Base-by-base conservation (phyloP, 2,797 vertebrate genomes). In the Lepidocolaptes lacrymiger region DNA sequence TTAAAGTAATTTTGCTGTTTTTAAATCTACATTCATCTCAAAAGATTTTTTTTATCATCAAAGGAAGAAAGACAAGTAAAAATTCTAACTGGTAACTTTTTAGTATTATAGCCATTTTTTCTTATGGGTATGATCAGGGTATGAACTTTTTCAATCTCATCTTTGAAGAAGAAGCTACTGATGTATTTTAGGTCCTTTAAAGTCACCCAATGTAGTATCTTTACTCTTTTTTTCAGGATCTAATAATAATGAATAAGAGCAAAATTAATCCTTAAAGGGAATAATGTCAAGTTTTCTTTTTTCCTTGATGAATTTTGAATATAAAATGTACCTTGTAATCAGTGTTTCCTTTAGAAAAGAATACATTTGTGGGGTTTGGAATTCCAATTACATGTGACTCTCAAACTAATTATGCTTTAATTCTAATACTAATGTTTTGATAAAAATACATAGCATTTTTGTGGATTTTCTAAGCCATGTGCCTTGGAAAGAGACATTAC, bases 131-230 rank as follows among this genome's bases (percentile, higher is more conserved):
- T 66, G 68, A 79, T 85, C 78, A 81, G 14, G 39, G n/a, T 59
- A 46, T 46, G 44, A 91, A 74, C 61, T 93, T 88, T 81, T 94
- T 77, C 85, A 91, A 36, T 64, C 61, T 74, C 34, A 87, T 51
- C 91, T 95, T 95, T 96, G 83, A 96, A 95, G 92, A 93, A 83
- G 62, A 87, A 91, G 52, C 74, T 64, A 91, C 28, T 78, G 68
- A 96, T 89, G 66, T 93, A 85, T 85, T 96, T 96, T 68, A 69
- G 34, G 46, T 49, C 46, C 63, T 92, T 94, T 81, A 34, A 80
- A 94, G 62, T 75, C 19, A 39, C 26, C 37, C 73, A 75, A 49
- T 28, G 46, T 46, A 48, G 36, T 59, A 64, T 46, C 75, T 88
- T 90, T 48, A 58, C 15, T 30, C 39, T 46, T 71, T 87, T 91